phyloP scores from a whole-genome alignment of 2,113 vertebrate species.

The Seriola dumerili region DNA sequence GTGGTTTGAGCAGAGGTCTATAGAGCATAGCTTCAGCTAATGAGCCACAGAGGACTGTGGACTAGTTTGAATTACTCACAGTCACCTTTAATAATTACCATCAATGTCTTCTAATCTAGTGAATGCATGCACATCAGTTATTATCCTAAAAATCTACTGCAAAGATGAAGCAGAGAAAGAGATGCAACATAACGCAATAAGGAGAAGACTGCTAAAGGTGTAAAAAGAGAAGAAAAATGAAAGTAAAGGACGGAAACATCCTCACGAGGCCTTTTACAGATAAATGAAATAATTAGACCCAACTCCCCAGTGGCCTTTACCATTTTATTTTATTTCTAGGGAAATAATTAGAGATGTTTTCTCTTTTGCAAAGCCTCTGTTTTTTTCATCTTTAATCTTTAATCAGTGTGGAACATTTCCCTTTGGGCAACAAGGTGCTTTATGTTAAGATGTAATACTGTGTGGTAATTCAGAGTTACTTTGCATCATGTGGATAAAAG shows the following conservation, averaged over 20 bases:
- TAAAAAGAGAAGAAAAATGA: conserved; percentile 63
- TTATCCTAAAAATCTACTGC: conserved; percentile 23
- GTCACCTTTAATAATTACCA: conserved; percentile 65
- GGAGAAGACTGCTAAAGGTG: conserved; percentile 60
- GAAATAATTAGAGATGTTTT: conserved; percentile 82
- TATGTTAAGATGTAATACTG: conserved; percentile 61
- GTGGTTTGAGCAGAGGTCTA: conserved; percentile 51
- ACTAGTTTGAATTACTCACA: conserved; percentile 55
- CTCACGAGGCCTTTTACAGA: conserved; percentile 83
- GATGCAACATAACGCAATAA: conserved; percentile 62
- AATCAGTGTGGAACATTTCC: conserved; percentile 82
- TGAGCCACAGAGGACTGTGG: conserved; percentile 55
- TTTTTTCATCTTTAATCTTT: conserved; percentile 83
- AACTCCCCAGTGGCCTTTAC: conserved; percentile 80
- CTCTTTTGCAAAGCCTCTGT: conserved; percentile 55
- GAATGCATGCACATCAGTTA: conserved; percentile 41
- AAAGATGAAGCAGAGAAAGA: conserved; percentile 34
- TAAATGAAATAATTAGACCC: conserved; percentile 87
- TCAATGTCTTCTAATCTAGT: conserved; percentile 39
- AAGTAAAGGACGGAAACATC: conserved; percentile 73
- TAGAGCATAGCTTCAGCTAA: conserved; percentile 45
- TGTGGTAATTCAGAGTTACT: conserved; percentile 52
- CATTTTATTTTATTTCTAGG: conserved; percentile 82
- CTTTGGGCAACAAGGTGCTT: conserved; percentile 82
- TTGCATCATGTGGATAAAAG: conserved; percentile 59